Base-by-base conservation (phyloP, 37 sponge, comb jelly and placozoan species). In the Haliclona indistincta region DNA sequence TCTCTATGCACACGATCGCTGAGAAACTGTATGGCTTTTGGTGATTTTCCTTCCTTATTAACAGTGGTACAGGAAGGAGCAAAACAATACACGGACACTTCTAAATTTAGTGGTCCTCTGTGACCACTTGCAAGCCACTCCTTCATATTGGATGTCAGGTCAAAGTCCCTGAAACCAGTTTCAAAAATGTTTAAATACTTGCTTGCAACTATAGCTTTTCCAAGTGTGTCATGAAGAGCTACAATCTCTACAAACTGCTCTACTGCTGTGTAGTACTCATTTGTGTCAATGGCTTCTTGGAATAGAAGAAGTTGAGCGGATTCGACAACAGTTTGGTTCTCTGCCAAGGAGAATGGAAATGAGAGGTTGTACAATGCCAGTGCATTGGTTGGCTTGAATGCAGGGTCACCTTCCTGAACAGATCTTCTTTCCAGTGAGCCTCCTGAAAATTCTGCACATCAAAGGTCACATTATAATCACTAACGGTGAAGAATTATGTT, bases 291-390 rank as follows among this genome's bases (percentile, higher is more conserved):
- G n/a, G n/a, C n/a, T n/a, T n/a, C 32, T 47, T 88, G 88, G 76
- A 73, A 81, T 11, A 88, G 74, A 11, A 88, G 71, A 6, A 88
- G 83, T 22, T 88, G 63, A 28, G 84, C 84, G 34, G 70, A 56
- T 0, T 68, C 60, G 1, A 83, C 58, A 37, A 60, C 49, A 19
- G 37, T 60, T 19, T 68, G 76, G 32, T 68, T 42, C 39, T 38
- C 42, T 19, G 68, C 62, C 8, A 83, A 63, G 38, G 34, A 17
- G 45, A 83, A 83, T 38, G 75, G 30, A 29, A 82, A 66, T 0
- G 40, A 19, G 45, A 74, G 26, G 26, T 7, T 23, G 49, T 82
- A 82, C 15, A 38, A 38, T 29, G 30, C 32, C 19, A 82, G 68
- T 11, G 73, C 42, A 38, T 56, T 79, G 35, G 4, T 42, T 3